These are phyloP conservation scores for Sisyra nigra DNA, from an alignment of 2,888 invertebrate genomes.

Conservation along the genomic window DNA sequence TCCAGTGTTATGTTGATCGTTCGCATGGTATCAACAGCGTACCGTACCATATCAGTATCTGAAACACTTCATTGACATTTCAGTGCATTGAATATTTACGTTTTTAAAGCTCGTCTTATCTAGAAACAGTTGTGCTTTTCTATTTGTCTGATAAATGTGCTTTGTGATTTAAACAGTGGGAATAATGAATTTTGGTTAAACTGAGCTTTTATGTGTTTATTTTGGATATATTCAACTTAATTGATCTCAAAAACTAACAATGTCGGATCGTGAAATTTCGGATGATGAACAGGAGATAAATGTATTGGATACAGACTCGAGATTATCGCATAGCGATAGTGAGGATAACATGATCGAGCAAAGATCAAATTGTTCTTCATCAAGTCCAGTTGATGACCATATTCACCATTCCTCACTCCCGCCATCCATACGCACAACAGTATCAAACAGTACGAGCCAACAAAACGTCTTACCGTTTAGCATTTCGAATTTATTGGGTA, in stretches of 20 bases:
- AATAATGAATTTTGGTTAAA: not conserved
- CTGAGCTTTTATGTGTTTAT: not conserved
- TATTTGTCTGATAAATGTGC: not conserved
- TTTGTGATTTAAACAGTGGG: not conserved
- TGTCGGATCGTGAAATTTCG: conserved; percentile 29
- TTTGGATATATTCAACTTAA: not conserved
- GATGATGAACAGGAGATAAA: conserved; percentile 53
- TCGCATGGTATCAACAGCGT: not conserved
- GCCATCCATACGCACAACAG: not conserved
- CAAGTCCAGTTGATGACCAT: conserved; percentile 23
- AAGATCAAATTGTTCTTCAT: conserved; percentile 23
- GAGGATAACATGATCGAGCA: conserved; percentile 29
- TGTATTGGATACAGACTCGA: conserved; percentile 46
- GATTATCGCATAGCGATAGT: conserved; percentile 43
- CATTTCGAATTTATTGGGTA: conserved; percentile 65
- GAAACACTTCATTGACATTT: not conserved
- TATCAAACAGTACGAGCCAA: conserved; percentile 27
- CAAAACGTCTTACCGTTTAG: conserved; percentile 56
- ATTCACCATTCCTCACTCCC: not conserved
- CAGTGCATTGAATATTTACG: not conserved
- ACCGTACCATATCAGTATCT: not conserved
- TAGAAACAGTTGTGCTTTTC: not conserved
- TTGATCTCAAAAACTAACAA: conserved; percentile 10
- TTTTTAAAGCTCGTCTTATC: not conserved
- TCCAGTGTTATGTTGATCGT: conserved; percentile 1